Conservation (phyloP, 1,140 invertebrate genomes). For the Bombus superbus region DNA sequence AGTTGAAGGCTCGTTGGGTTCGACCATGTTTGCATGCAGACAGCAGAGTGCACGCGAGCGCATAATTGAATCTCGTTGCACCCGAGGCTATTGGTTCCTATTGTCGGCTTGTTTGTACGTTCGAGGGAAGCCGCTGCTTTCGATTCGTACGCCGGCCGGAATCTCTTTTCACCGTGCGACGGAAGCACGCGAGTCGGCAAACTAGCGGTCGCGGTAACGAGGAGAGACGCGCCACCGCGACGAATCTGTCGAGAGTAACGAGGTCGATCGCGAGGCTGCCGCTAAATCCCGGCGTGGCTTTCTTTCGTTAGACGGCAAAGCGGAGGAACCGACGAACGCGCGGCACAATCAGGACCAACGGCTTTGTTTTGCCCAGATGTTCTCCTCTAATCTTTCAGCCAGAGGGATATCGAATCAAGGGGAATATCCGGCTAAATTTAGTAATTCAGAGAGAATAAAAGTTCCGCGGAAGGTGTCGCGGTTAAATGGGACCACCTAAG, state of each 20-base stretch:
- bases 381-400: neutral
- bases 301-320: neutral
- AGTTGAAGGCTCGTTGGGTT: slow-evolving; percentile 16
- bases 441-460: neutral
- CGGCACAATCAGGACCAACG: neutral
- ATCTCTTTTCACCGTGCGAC: slow-evolving; percentile 5
- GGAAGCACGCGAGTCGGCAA: neutral
- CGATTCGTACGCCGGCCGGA: neutral
- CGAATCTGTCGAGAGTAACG: slow-evolving; percentile 27
- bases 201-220: slow-evolving; percentile 25
- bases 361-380: neutral
- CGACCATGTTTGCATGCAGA: slow-evolving; percentile 14
- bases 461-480: neutral
- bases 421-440: neutral
- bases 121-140: neutral
- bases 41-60: slow-evolving; percentile 36
- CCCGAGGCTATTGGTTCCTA: slow-evolving; percentile 13
- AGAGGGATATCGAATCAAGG: neutral
- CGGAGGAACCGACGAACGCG: neutral
- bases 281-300: neutral
- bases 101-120: slow-evolving; percentile 43
- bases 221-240: neutral
- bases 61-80: slow-evolving; percentile 51
- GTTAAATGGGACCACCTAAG: neutral
- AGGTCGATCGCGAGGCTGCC: neutral